Evolutionary conservation across 2,888 invertebrate genomes (phyloP).

Genomic region (Lysandra bellargus): DNA sequence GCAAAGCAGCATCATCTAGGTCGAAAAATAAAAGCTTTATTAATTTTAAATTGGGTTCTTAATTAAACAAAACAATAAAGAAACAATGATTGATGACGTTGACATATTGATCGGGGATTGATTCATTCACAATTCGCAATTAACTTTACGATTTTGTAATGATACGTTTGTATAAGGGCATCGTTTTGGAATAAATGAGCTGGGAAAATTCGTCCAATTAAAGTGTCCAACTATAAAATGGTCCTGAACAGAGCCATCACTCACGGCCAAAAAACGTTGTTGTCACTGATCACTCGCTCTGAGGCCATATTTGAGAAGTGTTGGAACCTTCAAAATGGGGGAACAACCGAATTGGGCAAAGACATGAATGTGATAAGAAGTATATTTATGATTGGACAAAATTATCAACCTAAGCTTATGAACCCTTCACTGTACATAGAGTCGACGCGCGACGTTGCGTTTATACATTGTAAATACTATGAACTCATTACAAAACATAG

Average conservation of each 20-base stretch:
- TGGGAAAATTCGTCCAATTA: constrained; percentile 16
- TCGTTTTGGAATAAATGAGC: constrained; percentile 8
- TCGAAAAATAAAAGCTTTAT: not conserved
- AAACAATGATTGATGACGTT: constrained; percentile 8
- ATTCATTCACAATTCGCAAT: constrained; percentile 12
- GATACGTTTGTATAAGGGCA: constrained; percentile 12
- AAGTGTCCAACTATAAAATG: constrained; percentile 21
- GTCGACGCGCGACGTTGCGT: too few species aligned
- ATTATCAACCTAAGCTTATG: not conserved
- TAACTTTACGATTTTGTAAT: constrained; percentile 21
- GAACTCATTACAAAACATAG: too few species aligned
- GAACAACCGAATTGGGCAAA: constrained; percentile 2
- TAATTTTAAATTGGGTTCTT: constrained; percentile 5
- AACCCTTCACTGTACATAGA: not conserved
- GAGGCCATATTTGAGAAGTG: constrained; percentile 13
- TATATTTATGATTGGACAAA: not conserved
- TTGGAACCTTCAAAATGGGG: not conserved
- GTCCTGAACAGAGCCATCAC: constrained; percentile 22
- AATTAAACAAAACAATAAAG: constrained; percentile 18
- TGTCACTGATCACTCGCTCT: constrained; percentile 15
- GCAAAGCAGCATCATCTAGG: not conserved
- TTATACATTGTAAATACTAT: too few species aligned
- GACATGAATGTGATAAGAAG: not conserved
- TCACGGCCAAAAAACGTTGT: constrained; percentile 10
- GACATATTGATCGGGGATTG: constrained; percentile 8